Evolutionary conservation across 1,140 invertebrate genomes (phyloP).

Genomic region (Drosophila seguyi): DNA sequence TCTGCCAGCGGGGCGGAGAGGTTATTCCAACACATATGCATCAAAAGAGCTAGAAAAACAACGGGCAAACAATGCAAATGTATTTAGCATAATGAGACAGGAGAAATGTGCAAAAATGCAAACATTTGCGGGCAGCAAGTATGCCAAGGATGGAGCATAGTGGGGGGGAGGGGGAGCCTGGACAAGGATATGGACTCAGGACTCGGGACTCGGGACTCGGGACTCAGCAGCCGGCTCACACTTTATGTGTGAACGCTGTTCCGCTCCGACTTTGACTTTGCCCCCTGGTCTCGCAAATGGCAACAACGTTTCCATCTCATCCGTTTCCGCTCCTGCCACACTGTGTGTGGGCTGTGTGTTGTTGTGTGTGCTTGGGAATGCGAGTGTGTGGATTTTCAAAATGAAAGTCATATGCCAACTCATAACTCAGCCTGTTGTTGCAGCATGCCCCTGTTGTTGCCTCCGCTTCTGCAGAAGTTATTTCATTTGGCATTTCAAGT

Average conservation of each 20-base stretch:
- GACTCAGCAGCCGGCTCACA: slow-evolving; percentile 61
- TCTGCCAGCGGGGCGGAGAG: slow-evolving; percentile 34
- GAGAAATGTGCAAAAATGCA: slow-evolving; percentile 83
- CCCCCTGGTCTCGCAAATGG: slow-evolving; percentile 48
- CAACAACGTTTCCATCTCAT: slow-evolving; percentile 64
- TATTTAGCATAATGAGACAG: slow-evolving; percentile 84
- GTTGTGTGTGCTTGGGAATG: slow-evolving; percentile 8
- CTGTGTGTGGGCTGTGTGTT: slow-evolving; percentile 6
- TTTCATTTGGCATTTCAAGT: slow-evolving; percentile 82
- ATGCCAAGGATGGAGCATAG: slow-evolving; percentile 1
- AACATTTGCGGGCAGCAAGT: slow-evolving; percentile 70
- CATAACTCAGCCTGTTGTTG: slow-evolving; percentile 79
- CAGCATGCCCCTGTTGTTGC: slow-evolving; percentile 39
- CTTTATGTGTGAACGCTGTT: slow-evolving; percentile 72
- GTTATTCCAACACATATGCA: slow-evolving; percentile 69
- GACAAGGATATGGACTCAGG: slow-evolving; percentile 52
- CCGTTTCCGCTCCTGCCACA: slow-evolving; percentile 46
- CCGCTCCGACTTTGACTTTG: slow-evolving; percentile 46
- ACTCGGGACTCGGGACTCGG: slow-evolving; percentile 46
- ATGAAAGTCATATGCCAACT: slow-evolving; percentile 83
- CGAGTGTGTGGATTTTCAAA: slow-evolving; percentile 68
- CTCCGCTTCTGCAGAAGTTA: slow-evolving; percentile 67
- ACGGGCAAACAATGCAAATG: slow-evolving; percentile 82
- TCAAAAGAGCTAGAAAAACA: slow-evolving; percentile 83
- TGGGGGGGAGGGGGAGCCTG: slow-evolving; percentile 8